Percentiles rank a stretch among this genome's conserved stretches.
These are phyloP conservation scores for Novumbra hubbsi DNA, from an alignment of 2,797 vertebrate species.

Conservation along the genomic window DNA sequence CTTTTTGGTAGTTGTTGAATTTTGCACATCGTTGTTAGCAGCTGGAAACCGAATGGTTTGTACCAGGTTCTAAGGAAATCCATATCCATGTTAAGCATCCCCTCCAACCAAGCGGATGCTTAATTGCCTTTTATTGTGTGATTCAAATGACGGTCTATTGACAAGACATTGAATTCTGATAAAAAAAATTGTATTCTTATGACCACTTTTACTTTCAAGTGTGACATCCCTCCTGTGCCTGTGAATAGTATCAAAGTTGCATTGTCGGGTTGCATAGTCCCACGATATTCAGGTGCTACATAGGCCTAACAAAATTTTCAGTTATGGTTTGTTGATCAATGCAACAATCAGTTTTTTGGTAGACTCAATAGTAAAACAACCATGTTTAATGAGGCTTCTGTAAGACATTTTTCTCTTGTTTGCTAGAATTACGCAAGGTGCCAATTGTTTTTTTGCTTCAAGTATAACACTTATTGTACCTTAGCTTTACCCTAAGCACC, in stretches of 20 bases:
- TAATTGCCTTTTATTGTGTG: neutral
- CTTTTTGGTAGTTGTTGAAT: neutral
- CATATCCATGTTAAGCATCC: neutral
- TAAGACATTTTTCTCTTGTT: neutral
- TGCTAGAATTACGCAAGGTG: neutral
- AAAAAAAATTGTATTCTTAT: neutral
- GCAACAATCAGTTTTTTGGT: neutral
- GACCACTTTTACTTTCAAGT: neutral
- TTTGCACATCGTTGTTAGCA: neutral
- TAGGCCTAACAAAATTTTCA: neutral
- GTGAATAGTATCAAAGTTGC: neutral
- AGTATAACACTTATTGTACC: conserved; percentile 34
- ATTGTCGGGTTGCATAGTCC: neutral
- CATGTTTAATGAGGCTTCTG: neutral
- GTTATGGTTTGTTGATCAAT: neutral
- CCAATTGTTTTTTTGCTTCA: conserved; percentile 21
- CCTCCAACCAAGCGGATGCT: neutral
- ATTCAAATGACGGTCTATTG: neutral
- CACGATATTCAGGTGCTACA: neutral
- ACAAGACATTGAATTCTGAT: neutral
- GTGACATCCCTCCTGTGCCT: neutral
- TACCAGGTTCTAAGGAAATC: neutral
- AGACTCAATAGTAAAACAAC: neutral
- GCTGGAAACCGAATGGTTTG: neutral
- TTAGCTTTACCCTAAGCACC: neutral